Percentiles rank a stretch among this genome's conserved stretches.
These are phyloP conservation scores for Pseudococcus longispinus DNA, from an alignment of 2,888 invertebrate species.

Conservation along the genomic window DNA sequence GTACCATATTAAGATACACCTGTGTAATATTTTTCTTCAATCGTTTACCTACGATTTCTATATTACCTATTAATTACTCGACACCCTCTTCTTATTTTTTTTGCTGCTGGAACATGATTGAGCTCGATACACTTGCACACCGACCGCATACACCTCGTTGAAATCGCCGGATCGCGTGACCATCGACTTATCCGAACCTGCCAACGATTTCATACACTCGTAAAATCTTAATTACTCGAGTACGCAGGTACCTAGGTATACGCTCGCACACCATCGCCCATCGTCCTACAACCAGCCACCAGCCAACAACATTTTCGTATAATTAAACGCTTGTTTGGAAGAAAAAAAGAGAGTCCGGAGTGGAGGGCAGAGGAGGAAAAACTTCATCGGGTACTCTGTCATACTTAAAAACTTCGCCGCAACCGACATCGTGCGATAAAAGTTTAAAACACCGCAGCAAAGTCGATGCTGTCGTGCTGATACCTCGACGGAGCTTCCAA, in stretches of 20 bases:
- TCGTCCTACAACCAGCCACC: neutral
- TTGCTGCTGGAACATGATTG: neutral
- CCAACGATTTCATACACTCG: neutral
- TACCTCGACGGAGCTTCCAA: neutral
- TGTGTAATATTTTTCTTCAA: neutral
- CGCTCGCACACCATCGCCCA: neutral
- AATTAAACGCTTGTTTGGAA: constrained; percentile 10
- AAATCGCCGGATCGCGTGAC: constrained; percentile 8
- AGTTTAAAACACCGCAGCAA: neutral
- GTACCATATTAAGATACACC: neutral
- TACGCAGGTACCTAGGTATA: neutral
- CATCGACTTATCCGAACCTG: neutral
- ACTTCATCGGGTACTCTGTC: constrained; percentile 19
- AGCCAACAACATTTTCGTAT: neutral
- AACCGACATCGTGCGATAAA: neutral
- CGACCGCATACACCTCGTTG: neutral
- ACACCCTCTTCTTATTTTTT: neutral
- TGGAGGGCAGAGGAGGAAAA: neutral
- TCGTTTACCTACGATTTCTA: neutral
- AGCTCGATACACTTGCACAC: neutral
- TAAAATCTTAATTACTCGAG: constrained; percentile 30
- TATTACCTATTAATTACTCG: neutral
- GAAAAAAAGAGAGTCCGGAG: neutral
- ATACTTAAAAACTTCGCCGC: constrained; percentile 14
- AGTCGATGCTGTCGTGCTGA: neutral